Evolutionary conservation across 2,113 vertebrate genomes (phyloP), one percentile per base, ranked within the genome.

Genomic region (Melozone crissalis): DNA sequence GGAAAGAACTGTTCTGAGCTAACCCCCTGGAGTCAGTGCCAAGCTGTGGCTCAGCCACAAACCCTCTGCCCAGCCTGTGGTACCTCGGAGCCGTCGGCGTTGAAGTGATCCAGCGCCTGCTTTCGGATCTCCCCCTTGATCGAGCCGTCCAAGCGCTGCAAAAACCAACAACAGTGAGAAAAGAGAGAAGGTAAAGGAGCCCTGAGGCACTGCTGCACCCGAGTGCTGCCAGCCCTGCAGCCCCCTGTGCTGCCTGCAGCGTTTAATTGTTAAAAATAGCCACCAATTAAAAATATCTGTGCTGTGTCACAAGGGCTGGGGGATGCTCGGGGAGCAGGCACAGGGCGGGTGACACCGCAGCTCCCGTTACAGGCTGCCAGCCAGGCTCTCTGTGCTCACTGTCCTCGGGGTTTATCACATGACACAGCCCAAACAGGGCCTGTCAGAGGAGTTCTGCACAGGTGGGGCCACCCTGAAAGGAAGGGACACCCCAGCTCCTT

Each of bases 71-170:
- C 82, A 67, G 35, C 35, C 58, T 10, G 20, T 0, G 83, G 68
- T 98, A 99, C 99, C 99, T 99, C 99, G n/a, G 99, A 99, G 91
- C 99, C 99, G 92, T 99, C 99, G 2, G 99, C 99, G 73, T 99
- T 99, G 98, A 99, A 99, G 98, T 99, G 99, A 97, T 99, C 99
- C 80, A 99, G 98, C 3, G 99, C 99, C 98, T 99, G 99, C 95
- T 99, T 99, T 87, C 99, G 98, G 95, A 99, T 98, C 98, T 99
- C 99, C 97, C 99, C 99, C 96, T 99, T 99, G 97, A 99, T 99
- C 13, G 99, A 99, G 74, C 99, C 99, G 85, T 99, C 99, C 97
- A 99, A 95, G 74, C 99, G 99, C 99, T 99, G 97, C 78, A 97
- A 94, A 94, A 96, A 91, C 73, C 90, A 96, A 96, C 85, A 95